A percentile compares a stretch with the other conserved stretches of the same genome.
These are phyloP conservation scores for Australoheros facetus DNA, from an alignment of 2,797 vertebrate genomes.

Conservation along the genomic window DNA sequence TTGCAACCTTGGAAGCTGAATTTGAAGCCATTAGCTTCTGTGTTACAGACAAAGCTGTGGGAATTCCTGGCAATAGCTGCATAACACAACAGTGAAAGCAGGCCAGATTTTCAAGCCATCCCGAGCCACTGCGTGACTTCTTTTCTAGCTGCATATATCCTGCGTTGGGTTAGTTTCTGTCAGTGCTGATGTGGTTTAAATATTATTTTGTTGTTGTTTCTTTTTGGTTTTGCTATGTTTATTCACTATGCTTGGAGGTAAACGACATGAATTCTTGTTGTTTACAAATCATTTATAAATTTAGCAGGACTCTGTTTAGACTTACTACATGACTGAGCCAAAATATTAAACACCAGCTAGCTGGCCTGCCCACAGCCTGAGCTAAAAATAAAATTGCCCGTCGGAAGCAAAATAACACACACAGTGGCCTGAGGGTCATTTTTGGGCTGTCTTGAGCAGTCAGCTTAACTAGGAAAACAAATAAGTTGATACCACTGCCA, in stretches of 20 bases:
- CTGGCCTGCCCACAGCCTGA: background rate
- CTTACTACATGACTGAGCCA: background rate
- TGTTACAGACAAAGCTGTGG: constrained; percentile 5
- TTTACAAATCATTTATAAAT: constrained; percentile 25
- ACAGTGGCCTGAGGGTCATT: fast-evolving
- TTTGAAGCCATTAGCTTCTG: constrained; percentile 2
- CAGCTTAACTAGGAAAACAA: background rate
- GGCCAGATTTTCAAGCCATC: constrained; percentile 15
- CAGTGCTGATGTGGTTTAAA: background rate
- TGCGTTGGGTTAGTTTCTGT: constrained; percentile 11
- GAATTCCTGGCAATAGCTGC: constrained; percentile 11
- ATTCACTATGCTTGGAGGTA: background rate
- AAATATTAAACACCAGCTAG: background rate
- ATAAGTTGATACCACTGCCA: background rate
- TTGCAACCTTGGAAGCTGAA: background rate
- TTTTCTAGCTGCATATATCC: constrained; percentile 6
- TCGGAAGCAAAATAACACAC: background rate
- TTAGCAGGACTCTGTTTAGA: background rate
- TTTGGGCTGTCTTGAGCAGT: background rate
- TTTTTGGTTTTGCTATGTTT: constrained; percentile 1
- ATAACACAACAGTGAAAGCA: constrained; percentile 3
- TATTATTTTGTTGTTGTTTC: background rate
- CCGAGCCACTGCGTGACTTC: constrained; percentile 31
- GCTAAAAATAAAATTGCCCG: background rate
- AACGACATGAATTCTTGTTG: constrained; percentile 22